These are phyloP conservation scores for Xenopus borealis DNA, from an alignment of 2,113 vertebrate genomes.

Conservation along the genomic window DNA sequence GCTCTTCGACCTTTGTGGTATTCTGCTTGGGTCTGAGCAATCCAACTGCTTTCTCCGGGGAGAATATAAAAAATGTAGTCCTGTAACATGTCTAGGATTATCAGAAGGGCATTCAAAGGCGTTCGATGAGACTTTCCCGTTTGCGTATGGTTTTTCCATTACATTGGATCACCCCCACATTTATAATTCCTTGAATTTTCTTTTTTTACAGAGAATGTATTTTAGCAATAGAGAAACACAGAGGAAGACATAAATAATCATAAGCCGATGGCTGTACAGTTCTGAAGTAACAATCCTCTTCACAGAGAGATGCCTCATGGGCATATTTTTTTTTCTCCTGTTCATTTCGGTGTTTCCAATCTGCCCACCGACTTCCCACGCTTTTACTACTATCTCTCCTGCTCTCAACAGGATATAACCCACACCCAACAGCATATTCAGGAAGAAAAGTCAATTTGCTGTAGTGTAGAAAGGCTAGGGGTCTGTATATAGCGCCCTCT, in stretches of 20 bases:
- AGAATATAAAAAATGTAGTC: too few species aligned
- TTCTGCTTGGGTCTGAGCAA: too few species aligned
- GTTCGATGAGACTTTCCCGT: neutral
- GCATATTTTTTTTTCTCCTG: neutral
- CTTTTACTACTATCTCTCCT: constrained; percentile 7
- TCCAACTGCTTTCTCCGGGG: too few species aligned
- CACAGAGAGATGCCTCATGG: constrained; percentile 16
- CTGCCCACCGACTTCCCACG: constrained; percentile 24
- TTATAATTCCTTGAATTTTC: constrained; percentile 29
- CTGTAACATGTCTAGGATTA: too few species aligned
- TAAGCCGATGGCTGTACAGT: neutral
- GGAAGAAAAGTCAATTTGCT: neutral
- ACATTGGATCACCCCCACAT: constrained; percentile 6
- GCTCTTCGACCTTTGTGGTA: too few species aligned
- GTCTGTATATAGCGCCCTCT: neutral
- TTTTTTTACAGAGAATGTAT: constrained; percentile 2
- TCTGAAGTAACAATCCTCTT: constrained; percentile 13
- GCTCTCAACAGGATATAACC: constrained; percentile 5
- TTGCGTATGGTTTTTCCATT: constrained; percentile 1
- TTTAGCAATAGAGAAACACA: constrained; percentile 11
- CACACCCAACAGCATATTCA: neutral
- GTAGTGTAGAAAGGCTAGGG: neutral
- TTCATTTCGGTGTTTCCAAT: constrained; percentile 20
- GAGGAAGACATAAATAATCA: constrained; percentile 47
- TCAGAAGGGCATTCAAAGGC: too few species aligned